Percentiles rank a stretch among this genome's conserved stretches.
phyloP scores from a whole-genome alignment of 2,888 invertebrate species.

The Podotricha telesiphe region DNA sequence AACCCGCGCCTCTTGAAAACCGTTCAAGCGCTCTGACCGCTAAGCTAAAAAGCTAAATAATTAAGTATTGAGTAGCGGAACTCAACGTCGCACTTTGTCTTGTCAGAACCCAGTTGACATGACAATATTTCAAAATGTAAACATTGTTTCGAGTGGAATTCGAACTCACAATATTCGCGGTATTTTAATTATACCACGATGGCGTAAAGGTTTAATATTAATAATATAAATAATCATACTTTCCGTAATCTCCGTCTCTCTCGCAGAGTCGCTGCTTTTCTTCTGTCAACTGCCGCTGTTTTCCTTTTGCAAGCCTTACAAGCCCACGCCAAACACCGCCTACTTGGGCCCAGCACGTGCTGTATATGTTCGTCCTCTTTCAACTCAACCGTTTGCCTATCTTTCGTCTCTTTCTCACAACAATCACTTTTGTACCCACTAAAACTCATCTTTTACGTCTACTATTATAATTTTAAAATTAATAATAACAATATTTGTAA shows the following conservation, averaged over 20 bases:
- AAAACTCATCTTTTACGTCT: slow-evolving; percentile 62
- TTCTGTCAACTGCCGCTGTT: slow-evolving; percentile 96
- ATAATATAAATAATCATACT: slow-evolving; percentile 78
- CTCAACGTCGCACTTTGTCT: too few relatives aligned
- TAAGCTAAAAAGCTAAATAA: too few relatives aligned
- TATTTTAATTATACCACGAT: too few relatives aligned
- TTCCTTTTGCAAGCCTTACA: slow-evolving; percentile 99
- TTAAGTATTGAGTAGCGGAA: too few relatives aligned
- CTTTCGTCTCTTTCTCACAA: slow-evolving; percentile 65
- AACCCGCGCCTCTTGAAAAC: too few relatives aligned
- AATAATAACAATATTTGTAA: background rate
- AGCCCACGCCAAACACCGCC: slow-evolving; percentile 96
- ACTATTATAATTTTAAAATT: background rate
- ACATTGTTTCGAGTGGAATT: too few relatives aligned
- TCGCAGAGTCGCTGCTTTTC: slow-evolving; percentile 98
- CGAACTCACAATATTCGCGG: too few relatives aligned
- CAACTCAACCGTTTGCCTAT: slow-evolving; percentile 49
- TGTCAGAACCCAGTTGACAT: too few relatives aligned
- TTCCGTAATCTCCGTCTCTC: slow-evolving; percentile 96
- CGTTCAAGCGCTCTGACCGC: too few relatives aligned
- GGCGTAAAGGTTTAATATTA: too few relatives aligned
- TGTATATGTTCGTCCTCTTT: slow-evolving; percentile 72
- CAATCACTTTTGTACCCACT: slow-evolving; percentile 59
- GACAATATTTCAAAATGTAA: too few relatives aligned
- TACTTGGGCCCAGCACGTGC: slow-evolving; percentile 81